These are phyloP conservation scores for Homarus americanus DNA, from an alignment of 1,140 invertebrate species.

Conservation along the genomic window DNA sequence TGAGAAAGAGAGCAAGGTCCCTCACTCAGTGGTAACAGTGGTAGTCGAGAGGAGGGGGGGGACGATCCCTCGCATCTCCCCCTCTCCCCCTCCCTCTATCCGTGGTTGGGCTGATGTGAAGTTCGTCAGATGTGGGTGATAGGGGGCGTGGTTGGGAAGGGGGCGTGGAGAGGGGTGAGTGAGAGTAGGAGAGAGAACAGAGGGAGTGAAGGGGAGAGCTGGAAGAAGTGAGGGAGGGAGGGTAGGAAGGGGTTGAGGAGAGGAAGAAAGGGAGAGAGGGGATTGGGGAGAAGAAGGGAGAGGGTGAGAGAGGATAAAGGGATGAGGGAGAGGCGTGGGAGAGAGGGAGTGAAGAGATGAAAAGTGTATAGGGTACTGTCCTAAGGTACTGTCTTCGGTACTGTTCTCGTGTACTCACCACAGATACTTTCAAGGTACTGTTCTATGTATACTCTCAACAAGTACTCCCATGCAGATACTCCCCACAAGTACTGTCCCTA, in stretches of 20 bases:
- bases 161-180: background rate
- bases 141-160: background rate
- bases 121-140: slow-evolving; percentile 32
- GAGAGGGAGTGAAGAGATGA: background rate
- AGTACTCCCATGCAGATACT: no score
- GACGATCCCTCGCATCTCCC: background rate
- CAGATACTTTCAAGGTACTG: no score
- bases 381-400: no score
- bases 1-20: no score
- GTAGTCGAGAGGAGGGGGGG: no score
- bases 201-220: background rate
- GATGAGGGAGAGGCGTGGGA: background rate
- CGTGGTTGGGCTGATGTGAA: slow-evolving; percentile 12
- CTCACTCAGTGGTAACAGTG: no score
- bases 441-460: no score
- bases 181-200: background rate
- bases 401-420: no score
- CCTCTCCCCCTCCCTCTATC: background rate
- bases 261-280: background rate
- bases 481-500: no score
- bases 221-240: background rate
- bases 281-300: background rate
- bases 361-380: no score
- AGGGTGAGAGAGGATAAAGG: background rate
- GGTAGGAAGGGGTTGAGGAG: background rate